These are phyloP conservation scores for Bicyclus anynana DNA, from an alignment of 1,140 invertebrate genomes.

Conservation along the genomic window DNA sequence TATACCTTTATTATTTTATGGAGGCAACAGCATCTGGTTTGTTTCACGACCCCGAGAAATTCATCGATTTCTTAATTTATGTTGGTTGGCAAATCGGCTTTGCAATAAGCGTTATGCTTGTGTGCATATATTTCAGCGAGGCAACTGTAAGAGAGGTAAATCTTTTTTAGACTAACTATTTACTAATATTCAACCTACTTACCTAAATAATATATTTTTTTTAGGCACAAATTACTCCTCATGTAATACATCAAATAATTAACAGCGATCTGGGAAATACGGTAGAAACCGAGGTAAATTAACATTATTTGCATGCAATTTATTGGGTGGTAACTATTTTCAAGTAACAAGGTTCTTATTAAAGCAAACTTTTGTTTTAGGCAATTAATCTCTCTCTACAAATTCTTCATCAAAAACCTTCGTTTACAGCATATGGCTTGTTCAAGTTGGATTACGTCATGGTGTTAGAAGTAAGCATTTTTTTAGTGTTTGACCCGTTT, in stretches of 20 bases:
- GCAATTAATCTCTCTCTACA: constrained; percentile 47
- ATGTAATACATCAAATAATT: constrained; percentile 41
- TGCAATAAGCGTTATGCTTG: constrained; percentile 30
- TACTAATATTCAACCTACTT: neutral
- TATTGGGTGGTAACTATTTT: neutral
- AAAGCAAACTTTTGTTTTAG: constrained; percentile 18
- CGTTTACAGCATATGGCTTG: constrained; percentile 42
- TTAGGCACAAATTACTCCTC: constrained; percentile 37
- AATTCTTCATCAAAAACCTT: constrained; percentile 44
- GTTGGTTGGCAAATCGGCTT: constrained; percentile 47
- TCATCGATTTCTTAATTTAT: constrained; percentile 43
- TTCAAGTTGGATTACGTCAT: constrained; percentile 40
- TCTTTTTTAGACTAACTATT: neutral
- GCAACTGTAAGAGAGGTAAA: constrained; percentile 38
- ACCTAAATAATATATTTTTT: constrained; percentile 18
- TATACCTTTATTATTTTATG: constrained; percentile 61
- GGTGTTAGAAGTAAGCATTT: constrained; percentile 38
- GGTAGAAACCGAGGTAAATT: constrained; percentile 38
- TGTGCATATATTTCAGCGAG: constrained; percentile 41
- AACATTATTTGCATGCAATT: neutral
- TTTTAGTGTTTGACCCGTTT: neutral
- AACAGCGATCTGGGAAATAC: constrained; percentile 30
- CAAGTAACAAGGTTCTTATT: neutral
- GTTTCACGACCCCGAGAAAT: constrained; percentile 42
- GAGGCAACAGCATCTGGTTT: constrained; percentile 54